phyloP scores from a whole-genome alignment of 2,797 vertebrate species.

The Eidolon dupreanum region DNA sequence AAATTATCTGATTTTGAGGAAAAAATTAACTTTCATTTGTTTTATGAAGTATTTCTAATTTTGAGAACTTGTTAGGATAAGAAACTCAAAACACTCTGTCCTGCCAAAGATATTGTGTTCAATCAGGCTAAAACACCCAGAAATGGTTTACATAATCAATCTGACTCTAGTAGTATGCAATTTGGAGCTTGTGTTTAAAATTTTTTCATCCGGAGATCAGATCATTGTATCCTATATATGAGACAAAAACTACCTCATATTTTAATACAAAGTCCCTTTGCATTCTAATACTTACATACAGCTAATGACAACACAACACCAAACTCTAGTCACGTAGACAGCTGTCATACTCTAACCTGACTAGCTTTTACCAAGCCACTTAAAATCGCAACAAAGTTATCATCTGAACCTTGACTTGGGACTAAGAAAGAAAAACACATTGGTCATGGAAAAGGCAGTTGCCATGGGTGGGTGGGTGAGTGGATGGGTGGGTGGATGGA shows the following conservation, averaged over 20 bases:
- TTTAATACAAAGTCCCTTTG: not conserved
- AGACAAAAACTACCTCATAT: not conserved
- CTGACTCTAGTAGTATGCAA: not conserved
- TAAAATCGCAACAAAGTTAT: not conserved
- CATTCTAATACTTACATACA: not conserved
- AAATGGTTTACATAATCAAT: not conserved
- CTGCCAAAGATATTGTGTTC: slow-evolving; percentile 11
- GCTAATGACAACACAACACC: not conserved
- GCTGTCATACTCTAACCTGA: not conserved
- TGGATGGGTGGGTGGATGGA: not conserved
- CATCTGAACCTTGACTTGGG: not conserved
- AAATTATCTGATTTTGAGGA: not conserved
- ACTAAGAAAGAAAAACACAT: not conserved
- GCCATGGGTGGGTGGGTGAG: too few species aligned
- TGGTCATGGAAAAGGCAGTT: not conserved
- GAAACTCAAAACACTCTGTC: not conserved
- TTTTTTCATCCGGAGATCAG: not conserved
- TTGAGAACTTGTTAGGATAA: not conserved
- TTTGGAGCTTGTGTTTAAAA: slow-evolving; percentile 35
- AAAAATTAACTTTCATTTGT: not conserved
- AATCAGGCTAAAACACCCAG: not conserved
- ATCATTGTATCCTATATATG: not conserved
- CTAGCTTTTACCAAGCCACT: not conserved
- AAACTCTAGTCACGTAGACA: not conserved
- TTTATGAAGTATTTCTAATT: slow-evolving; percentile 30